Base-by-base conservation (phyloP, 2,113 vertebrate genomes). In the Xenopus borealis region DNA sequence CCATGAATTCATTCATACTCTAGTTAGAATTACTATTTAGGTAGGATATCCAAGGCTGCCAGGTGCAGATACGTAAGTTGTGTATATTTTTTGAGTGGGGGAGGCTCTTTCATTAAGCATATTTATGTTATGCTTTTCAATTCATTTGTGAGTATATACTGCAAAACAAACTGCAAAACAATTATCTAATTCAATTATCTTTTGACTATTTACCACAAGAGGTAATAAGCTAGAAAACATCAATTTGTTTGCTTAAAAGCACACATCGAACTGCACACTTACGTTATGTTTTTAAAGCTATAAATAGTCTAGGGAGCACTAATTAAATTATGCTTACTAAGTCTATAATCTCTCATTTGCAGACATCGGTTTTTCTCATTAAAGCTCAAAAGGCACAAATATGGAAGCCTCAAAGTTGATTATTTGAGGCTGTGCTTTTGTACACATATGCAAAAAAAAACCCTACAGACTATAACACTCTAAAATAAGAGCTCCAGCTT, bases 101-200 rank as follows among this genome's bases (percentile, higher is more conserved):
- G 3, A 27, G 23, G 23, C 23, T 27, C 33, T 40, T 40, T 40
- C 33, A 40, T 6, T 40, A 40, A 40, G 33, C 33, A 40, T 40
- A 40, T 40, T 40, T 40, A 40, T 40, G 7, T 40, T 40, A 40
- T 40, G 33, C 5, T 40, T 40, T 40, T 6, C 8, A 40, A 40
- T 40, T 6, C 33, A 40, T 40, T 40, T 40, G 33, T 40, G 33
- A 6, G 33, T 40, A 40, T n/a, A 40, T 40, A 2, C 33, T 40
- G 1, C 33, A 40, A 2, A 40, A 40, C 5, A 6, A 2, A 9
- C 23, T 40, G 33, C 46, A 71, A 69, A 44, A 71, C 69, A 62
- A 63, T 59, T 70, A 69, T 69, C 52, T 55, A 45, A 71, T 72
- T 72, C 27, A 72, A 50, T 72, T 65, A 72, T 72, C n/a, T 55